Evolutionary conservation across 2,888 invertebrate species (phyloP).

Genomic region (Nebria salina): DNA sequence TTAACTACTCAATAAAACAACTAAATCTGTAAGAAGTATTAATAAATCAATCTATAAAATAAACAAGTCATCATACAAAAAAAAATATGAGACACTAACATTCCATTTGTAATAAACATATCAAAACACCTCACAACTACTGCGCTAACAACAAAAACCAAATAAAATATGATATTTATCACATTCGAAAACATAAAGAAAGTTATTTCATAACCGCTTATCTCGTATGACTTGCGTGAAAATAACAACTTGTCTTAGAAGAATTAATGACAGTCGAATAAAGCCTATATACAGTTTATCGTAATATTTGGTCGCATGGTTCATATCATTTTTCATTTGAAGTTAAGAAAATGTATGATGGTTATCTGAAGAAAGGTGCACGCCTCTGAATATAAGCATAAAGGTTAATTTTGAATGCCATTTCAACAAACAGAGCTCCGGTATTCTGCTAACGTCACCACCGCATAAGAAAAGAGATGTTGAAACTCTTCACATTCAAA

Average conservation of each 20-base stretch:
- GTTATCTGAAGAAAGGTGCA: neutral
- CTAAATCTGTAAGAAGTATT: neutral
- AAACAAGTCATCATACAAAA: neutral
- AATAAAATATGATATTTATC: neutral
- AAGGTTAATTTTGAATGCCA: slow-evolving; percentile 1
- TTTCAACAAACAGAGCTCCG: neutral
- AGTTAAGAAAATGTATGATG: neutral
- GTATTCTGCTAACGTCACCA: neutral
- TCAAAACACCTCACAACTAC: neutral
- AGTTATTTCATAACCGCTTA: neutral
- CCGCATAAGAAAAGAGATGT: neutral
- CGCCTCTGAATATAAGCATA: neutral
- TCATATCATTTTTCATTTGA: neutral
- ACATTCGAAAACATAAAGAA: neutral
- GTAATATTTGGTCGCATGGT: neutral
- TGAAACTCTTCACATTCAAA: neutral
- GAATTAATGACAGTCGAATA: slow-evolving; percentile 1
- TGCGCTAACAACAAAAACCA: neutral
- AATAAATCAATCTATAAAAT: neutral
- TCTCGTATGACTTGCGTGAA: neutral
- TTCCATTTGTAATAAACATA: neutral
- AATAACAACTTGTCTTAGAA: neutral
- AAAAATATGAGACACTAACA: neutral
- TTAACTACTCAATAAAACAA: neutral
- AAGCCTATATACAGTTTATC: neutral